Evolutionary conservation across 2,797 vertebrate species (phyloP).

Genomic region (Vireo griseus): DNA sequence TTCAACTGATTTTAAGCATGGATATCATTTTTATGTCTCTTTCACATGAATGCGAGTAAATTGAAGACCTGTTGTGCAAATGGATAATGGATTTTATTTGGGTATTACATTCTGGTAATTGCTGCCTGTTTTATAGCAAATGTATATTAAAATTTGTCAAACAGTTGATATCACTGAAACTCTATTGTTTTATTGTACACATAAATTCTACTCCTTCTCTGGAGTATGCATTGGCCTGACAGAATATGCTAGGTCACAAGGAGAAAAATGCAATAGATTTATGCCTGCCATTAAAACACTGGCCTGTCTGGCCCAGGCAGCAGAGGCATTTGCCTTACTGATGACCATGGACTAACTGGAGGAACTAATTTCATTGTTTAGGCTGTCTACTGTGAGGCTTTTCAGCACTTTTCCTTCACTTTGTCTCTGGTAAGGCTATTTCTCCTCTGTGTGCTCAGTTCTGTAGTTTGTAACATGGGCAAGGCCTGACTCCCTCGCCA

Average conservation of each 20-base stretch:
- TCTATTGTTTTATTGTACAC: neutral
- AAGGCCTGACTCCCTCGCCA: neutral
- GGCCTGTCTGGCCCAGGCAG: neutral
- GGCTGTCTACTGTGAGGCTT: neutral
- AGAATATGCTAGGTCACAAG: neutral
- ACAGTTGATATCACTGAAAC: constrained; percentile 50
- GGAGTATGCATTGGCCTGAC: neutral
- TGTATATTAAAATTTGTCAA: constrained; percentile 26
- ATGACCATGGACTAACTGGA: neutral
- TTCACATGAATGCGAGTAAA: constrained; percentile 42
- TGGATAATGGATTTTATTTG: constrained; percentile 42
- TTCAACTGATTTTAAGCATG: constrained; percentile 69
- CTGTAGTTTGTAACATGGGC: neutral
- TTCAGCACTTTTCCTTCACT: neutral
- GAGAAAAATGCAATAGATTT: constrained; percentile 26
- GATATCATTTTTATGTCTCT: constrained; percentile 68
- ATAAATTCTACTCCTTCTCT: constrained; percentile 34
- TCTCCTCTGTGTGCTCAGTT: neutral
- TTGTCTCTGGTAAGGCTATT: neutral
- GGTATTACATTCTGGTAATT: constrained; percentile 46
- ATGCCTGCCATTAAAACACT: constrained; percentile 19
- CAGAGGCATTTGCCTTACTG: neutral
- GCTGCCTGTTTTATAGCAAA: constrained; percentile 46
- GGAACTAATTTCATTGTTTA: neutral
- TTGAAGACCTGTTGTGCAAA: constrained; percentile 57